Conservation (phyloP, 2,113 vertebrate species). For the Xenotilapia leptura region DNA sequence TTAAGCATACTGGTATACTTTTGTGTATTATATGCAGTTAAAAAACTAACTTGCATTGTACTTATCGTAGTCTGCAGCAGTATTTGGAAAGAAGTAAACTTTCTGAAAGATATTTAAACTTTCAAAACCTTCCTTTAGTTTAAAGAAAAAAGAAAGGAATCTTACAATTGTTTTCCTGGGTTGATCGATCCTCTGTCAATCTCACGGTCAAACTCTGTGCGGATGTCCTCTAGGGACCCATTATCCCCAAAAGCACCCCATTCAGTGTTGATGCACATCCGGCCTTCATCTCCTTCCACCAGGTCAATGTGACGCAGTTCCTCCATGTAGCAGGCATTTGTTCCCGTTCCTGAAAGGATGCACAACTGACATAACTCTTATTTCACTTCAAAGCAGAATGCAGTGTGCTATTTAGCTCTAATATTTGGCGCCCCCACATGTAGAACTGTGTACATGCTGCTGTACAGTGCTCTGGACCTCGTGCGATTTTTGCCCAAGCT, state of each 20-base stretch:
- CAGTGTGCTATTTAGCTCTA: background rate
- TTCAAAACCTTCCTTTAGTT: background rate
- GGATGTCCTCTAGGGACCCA: conserved; percentile 82
- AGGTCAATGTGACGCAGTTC: conserved; percentile 90
- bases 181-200: conserved; percentile 88
- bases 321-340: conserved; percentile 97
- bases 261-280: conserved; percentile 97
- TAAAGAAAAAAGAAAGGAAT: background rate
- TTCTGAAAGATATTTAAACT: background rate
- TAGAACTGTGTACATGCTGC: background rate
- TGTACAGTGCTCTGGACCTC: background rate
- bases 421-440: conserved; percentile 23
- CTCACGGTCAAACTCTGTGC: conserved; percentile 88
- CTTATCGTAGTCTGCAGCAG: background rate
- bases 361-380: background rate
- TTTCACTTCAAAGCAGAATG: background rate
- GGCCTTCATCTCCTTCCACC: conserved; percentile 94
- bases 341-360: conserved; percentile 82
- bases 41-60: background rate
- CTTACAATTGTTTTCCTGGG: conserved; percentile 90
- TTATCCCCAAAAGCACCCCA: conserved; percentile 91
- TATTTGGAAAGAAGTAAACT: background rate
- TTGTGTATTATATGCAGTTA: background rate
- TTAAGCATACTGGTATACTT: background rate
- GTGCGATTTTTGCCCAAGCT: background rate